Evolutionary conservation across 2,888 invertebrate genomes (phyloP).

Genomic region (Automeris io): DNA sequence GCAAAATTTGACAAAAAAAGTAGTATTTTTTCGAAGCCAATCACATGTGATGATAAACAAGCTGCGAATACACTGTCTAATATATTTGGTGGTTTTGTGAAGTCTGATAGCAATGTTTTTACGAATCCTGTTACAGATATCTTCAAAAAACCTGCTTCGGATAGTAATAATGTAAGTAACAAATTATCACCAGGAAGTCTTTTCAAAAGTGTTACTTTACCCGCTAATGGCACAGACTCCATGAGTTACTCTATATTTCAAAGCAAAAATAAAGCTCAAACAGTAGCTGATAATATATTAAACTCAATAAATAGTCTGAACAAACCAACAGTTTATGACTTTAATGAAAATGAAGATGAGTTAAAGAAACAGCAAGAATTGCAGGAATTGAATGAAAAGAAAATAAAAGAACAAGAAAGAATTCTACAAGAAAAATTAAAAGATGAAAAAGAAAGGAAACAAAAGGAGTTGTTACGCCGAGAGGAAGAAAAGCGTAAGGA

Average conservation of each 20-base stretch:
- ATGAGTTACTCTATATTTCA: slow-evolving; percentile 51
- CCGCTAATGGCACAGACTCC: slow-evolving; percentile 30
- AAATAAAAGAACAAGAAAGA: slow-evolving; percentile 33
- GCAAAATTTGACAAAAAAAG: slow-evolving; percentile 11
- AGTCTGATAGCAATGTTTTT: slow-evolving; percentile 32
- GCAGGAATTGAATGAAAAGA: slow-evolving; percentile 29
- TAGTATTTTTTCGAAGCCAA: slow-evolving; percentile 43
- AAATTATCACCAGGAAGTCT: slow-evolving; percentile 50
- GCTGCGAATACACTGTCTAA: slow-evolving; percentile 29
- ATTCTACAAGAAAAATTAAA: slow-evolving; percentile 25
- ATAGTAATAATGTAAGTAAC: slow-evolving; percentile 29
- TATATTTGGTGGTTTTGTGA: slow-evolving; percentile 44
- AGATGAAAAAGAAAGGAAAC: slow-evolving; percentile 26
- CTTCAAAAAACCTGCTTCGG: slow-evolving; percentile 26
- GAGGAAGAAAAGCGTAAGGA: slow-evolving; percentile 27
- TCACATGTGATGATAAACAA: slow-evolving; percentile 16
- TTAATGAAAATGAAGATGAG: slow-evolving; percentile 38
- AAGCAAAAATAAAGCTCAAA: slow-evolving; percentile 52
- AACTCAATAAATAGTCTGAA: slow-evolving; percentile 34
- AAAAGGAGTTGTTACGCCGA: slow-evolving; percentile 24
- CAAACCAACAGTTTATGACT: slow-evolving; percentile 43
- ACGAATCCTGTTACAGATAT: slow-evolving; percentile 18
- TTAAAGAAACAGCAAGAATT: slow-evolving; percentile 17
- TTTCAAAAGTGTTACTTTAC: slow-evolving; percentile 46
- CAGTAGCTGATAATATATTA: slow-evolving; percentile 53